Evolutionary conservation across 2,888 invertebrate species (phyloP).

Genomic region (Labia minor): DNA sequence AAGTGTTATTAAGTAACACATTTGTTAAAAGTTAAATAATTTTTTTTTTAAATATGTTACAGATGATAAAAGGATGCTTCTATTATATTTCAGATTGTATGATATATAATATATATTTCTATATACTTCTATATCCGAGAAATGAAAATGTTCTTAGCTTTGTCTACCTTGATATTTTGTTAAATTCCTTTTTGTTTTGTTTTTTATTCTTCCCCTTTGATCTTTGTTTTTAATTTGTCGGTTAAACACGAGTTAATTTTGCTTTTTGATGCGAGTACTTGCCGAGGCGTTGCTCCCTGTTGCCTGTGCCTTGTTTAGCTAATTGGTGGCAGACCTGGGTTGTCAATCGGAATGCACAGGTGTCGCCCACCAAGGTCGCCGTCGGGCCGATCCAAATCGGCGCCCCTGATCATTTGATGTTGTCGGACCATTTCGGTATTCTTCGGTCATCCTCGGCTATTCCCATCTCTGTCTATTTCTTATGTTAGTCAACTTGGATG

Average conservation of each 20-base stretch:
- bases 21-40: too few relatives aligned
- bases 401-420: neutral
- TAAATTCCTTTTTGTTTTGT: neutral
- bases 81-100: too few relatives aligned
- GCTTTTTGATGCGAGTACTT: neutral
- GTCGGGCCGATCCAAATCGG: slow-evolving; percentile 1
- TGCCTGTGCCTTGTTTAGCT: neutral
- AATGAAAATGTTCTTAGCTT: neutral
- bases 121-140: too few relatives aligned
- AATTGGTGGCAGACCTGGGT: neutral
- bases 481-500: too few relatives aligned
- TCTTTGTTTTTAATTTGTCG: neutral
- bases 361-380: slow-evolving; percentile 13
- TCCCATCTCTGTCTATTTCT: too few relatives aligned
- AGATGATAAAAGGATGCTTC: too few relatives aligned
- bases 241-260: neutral
- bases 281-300: neutral
- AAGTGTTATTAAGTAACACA: too few relatives aligned
- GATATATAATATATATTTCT: too few relatives aligned
- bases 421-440: neutral
- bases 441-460: neutral
- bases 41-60: too few relatives aligned
- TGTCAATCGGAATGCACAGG: slow-evolving; percentile 4
- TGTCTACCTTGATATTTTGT: neutral
- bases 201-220: too few relatives aligned